phyloP scores from a whole-genome alignment of 2,888 invertebrate species.

The Mycalesis mineus region DNA sequence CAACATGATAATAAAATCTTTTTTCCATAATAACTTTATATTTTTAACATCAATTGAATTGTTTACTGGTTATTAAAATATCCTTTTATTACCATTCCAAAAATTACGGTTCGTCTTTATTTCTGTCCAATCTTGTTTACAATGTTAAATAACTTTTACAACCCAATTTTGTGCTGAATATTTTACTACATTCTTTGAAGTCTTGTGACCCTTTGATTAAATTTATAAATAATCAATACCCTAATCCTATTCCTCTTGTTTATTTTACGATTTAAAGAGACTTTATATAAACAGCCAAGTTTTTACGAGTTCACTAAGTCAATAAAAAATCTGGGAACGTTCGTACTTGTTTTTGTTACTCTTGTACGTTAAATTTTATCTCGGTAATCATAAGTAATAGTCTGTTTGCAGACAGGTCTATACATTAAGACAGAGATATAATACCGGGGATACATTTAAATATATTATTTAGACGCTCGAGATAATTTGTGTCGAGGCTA shows the following conservation, averaged over 20 bases:
- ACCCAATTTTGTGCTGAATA: background rate
- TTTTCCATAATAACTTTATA: background rate
- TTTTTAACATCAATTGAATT: background rate
- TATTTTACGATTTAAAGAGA: background rate
- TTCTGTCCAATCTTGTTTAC: background rate
- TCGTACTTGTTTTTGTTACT: background rate
- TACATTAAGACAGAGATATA: conserved; percentile 5
- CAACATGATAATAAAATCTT: background rate
- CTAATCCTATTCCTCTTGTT: background rate
- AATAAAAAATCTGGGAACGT: background rate
- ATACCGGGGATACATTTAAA: conserved; percentile 6
- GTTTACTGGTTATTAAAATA: background rate
- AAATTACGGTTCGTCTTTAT: background rate
- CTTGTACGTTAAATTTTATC: background rate
- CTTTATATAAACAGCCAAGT: background rate
- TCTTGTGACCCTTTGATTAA: background rate
- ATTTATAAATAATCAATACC: background rate
- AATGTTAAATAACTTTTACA: background rate
- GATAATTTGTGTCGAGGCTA: conserved; percentile 16
- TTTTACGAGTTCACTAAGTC: background rate
- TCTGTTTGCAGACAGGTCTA: background rate
- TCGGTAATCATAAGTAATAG: background rate
- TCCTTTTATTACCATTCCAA: background rate
- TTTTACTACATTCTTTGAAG: background rate
- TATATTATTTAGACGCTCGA: conserved; percentile 6